A percentile compares a stretch with the other conserved stretches of the same genome.
These are phyloP conservation scores for Antennarius maculatus DNA, from an alignment of 2,797 vertebrate genomes.

Conservation along the genomic window DNA sequence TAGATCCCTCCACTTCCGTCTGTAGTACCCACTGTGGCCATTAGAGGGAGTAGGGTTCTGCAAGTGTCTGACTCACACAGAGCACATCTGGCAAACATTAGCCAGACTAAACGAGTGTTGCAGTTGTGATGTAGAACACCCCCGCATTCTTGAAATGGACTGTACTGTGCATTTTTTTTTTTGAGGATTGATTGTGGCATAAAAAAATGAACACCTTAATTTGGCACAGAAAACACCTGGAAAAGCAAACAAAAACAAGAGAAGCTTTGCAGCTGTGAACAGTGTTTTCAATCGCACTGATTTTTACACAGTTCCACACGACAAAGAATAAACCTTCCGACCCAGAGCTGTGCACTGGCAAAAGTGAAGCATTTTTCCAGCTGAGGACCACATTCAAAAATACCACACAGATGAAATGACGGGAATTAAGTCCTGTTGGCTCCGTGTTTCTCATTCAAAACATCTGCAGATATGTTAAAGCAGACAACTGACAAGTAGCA, in stretches of 20 bases:
- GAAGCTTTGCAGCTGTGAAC: conserved; percentile 50
- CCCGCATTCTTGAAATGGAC: conserved; percentile 69
- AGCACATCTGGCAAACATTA: conserved; percentile 82
- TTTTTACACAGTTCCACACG: conserved; percentile 51
- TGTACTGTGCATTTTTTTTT: conserved; percentile 39
- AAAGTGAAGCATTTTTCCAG: conserved; percentile 63
- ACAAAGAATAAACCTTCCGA: conserved; percentile 65
- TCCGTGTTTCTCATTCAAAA: conserved; percentile 53
- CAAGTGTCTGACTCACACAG: conserved; percentile 59
- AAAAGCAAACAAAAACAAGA: conserved; percentile 66
- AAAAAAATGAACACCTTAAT: conserved; percentile 67
- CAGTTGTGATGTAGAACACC: conserved; percentile 76
- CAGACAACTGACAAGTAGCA: conserved; percentile 21
- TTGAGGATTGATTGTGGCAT: conserved; percentile 63
- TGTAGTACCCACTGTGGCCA: conserved; percentile 43
- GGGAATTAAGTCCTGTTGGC: conserved; percentile 53
- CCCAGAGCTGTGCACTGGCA: conserved; percentile 58
- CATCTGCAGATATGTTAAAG: conserved; percentile 62
- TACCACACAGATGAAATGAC: conserved; percentile 68
- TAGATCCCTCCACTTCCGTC: conserved; percentile 52
- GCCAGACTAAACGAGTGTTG: conserved; percentile 67
- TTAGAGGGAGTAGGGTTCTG: conserved; percentile 70
- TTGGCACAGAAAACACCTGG: conserved; percentile 52
- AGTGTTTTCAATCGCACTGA: conserved; percentile 41
- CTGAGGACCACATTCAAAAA: conserved; percentile 55